Evolutionary conservation across 1,140 invertebrate genomes (phyloP).

Genomic region (Trachelipus rathkii): DNA sequence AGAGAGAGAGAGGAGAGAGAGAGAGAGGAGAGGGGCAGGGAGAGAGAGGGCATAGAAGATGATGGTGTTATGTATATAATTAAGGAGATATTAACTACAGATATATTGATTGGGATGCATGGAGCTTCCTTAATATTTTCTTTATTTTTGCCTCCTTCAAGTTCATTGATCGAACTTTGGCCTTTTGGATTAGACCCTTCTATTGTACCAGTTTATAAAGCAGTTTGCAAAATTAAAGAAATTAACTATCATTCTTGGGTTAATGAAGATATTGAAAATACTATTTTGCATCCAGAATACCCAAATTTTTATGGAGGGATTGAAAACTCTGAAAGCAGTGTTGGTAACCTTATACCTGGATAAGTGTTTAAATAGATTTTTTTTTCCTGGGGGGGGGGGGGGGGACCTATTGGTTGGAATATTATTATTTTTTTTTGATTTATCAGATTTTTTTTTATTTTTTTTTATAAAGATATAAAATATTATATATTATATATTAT

Average conservation of each 20-base stretch:
- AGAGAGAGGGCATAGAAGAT: no score
- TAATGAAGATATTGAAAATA: not conserved
- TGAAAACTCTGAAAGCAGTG: no score
- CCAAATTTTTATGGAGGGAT: not conserved
- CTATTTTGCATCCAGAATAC: not conserved
- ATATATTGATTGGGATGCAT: conserved; percentile 1
- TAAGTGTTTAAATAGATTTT: no score
- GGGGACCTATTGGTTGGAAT: no score
- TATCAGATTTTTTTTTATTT: no score
- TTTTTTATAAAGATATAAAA: no score
- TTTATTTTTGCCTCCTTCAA: not conserved
- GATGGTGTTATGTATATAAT: not conserved
- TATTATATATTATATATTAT: no score
- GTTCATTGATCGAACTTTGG: not conserved
- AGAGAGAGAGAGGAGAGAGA: no score
- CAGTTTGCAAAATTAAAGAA: not conserved
- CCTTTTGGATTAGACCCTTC: not conserved
- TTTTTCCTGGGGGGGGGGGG: no score
- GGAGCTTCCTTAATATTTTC: not conserved
- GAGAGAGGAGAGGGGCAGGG: no score
- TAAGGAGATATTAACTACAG: not conserved
- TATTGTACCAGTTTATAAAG: not conserved
- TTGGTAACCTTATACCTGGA: no score
- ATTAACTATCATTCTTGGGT: not conserved
- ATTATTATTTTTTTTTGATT: no score